Percentiles rank a stretch among this genome's conserved stretches.
phyloP scores from a whole-genome alignment of 1,140 invertebrate genomes.

The Drosophila pachea region DNA sequence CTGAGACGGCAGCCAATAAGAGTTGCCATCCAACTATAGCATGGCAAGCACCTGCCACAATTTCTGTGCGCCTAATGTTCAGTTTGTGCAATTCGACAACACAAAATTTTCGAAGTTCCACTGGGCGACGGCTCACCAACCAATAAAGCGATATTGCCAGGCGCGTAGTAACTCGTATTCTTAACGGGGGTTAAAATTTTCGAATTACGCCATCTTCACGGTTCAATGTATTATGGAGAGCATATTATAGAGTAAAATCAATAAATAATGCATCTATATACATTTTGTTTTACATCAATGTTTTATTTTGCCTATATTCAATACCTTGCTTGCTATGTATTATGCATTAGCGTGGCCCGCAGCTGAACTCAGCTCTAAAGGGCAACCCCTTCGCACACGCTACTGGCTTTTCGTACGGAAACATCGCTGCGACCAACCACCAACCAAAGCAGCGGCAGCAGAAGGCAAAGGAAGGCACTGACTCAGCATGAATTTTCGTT shows the following conservation, averaged over 20 bases:
- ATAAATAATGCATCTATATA: neutral
- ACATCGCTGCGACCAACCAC: constrained; percentile 53
- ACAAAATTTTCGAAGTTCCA: constrained; percentile 78
- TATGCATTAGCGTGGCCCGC: neutral
- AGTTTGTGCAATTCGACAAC: constrained; percentile 78
- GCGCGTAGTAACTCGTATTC: constrained; percentile 11
- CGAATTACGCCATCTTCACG: too few relatives aligned
- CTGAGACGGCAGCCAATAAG: constrained; percentile 77
- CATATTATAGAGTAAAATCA: too few relatives aligned
- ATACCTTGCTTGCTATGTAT: neutral
- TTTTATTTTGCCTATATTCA: neutral
- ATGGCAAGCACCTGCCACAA: constrained; percentile 54
- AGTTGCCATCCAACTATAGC: constrained; percentile 78
- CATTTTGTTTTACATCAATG: neutral
- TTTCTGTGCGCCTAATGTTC: constrained; percentile 68
- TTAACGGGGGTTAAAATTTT: neutral
- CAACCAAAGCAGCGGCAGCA: constrained; percentile 72
- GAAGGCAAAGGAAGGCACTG: constrained; percentile 52
- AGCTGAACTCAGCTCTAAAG: neutral
- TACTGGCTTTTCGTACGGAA: constrained; percentile 46
- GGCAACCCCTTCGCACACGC: constrained; percentile 11
- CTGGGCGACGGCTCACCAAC: constrained; percentile 70
- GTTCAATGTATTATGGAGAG: too few relatives aligned
- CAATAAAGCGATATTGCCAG: constrained; percentile 71
- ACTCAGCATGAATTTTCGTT: constrained; percentile 40